Conservation (phyloP, 1,140 invertebrate genomes). For the Cyrtorhinus lividipennis region DNA sequence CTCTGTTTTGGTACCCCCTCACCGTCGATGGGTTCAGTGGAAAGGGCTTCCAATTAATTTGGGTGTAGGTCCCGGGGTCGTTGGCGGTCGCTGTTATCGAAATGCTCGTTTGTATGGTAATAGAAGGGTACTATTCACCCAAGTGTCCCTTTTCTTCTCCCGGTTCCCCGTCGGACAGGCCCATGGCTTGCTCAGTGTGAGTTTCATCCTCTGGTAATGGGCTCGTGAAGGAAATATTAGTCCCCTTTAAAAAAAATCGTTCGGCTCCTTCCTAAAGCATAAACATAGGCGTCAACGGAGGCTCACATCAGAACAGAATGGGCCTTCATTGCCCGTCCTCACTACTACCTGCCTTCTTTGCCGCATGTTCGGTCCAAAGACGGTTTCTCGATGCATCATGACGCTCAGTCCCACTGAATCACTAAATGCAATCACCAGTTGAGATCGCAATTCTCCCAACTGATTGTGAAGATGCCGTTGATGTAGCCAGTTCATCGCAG, state of each 20-base stretch:
- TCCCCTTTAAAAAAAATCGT: neutral
- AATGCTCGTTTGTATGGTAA: constrained; percentile 15
- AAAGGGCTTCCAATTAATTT: constrained; percentile 11
- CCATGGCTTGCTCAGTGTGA: constrained; percentile 11
- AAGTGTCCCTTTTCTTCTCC: constrained; percentile 1
- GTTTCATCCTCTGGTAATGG: neutral
- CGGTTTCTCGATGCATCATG: too few relatives aligned
- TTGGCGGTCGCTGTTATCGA: constrained; percentile 8
- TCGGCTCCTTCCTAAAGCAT: neutral
- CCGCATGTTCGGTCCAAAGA: too few relatives aligned
- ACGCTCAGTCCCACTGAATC: too few relatives aligned
- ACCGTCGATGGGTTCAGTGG: neutral
- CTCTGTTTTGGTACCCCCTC: too few relatives aligned
- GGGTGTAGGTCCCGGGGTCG: neutral
- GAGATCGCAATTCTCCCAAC: too few relatives aligned
- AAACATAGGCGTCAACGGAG: too few relatives aligned
- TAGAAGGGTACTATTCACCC: constrained; percentile 13
- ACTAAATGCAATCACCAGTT: too few relatives aligned
- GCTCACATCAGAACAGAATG: too few relatives aligned
- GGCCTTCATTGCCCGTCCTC: too few relatives aligned
- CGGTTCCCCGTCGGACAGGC: neutral
- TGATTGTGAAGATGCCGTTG: too few relatives aligned
- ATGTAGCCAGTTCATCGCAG: too few relatives aligned
- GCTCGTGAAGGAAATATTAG: neutral
- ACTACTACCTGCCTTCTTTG: too few relatives aligned